Base-by-base conservation (phyloP, 2,888 invertebrate genomes). In the Physocephala rufipes region DNA sequence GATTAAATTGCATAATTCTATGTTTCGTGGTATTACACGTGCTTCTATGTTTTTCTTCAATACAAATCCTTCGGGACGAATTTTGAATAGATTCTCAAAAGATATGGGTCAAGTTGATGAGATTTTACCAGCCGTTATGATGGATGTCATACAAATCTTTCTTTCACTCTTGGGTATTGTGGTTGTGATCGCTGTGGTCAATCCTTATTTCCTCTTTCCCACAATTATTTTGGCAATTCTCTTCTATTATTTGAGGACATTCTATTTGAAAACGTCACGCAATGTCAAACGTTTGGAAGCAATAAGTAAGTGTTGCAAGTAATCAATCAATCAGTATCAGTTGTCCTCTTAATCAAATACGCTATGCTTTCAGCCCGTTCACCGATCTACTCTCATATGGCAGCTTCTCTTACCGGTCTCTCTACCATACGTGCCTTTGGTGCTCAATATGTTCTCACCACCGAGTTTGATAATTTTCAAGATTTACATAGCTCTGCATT, bases 371-470 rank as follows among this genome's bases (percentile, higher is more conserved):
- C 90, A n/a, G 92, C 95, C 76, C 92, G 96, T 74, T 96, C 96
- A 79, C 98, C 98, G 0, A 94, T 99, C 12, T 98, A 96, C 87
- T 93, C 94, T 1, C 97, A 98, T 82, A 87, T 98, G 80, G 95
- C 92, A 81, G 94, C 96, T 16, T 92, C 95, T 0, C 88, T 99
- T 26, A 93, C 95, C 82, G 98, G 98, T 0, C 88, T 99, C 69
- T 92, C 95, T 0, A 97, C 97, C 0, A 96, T 99, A 65, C 89
- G 98, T 70, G 95, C 96, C 0, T 96, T 95, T 82, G 90, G 91
- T 15, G 95, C 95, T 0, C 93, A 95, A 82, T 89, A 90, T 59
- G 90, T 92, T 47, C 90, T 97, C 64, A 90, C 91, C 62, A 87
- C 89, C 53, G 94, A 95, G 82, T 95, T 95, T 80, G 95, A 95